Evolutionary conservation across 2,888 invertebrate species (phyloP).

Genomic region (Exocentrus adspersus): DNA sequence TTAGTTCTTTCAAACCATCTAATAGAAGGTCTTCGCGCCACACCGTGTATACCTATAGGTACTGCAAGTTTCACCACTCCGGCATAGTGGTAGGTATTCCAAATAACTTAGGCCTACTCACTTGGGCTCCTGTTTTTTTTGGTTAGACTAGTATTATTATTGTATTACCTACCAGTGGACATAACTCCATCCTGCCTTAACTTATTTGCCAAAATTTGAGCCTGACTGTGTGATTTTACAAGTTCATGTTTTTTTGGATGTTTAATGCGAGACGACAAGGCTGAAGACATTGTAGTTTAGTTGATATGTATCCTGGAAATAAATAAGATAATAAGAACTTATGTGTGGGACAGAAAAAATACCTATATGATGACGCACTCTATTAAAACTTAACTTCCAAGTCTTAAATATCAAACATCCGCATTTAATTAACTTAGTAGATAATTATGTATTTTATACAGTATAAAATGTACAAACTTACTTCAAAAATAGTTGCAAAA

Average conservation of each 20-base stretch:
- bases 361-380: background rate
- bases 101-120: no score
- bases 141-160: no score
- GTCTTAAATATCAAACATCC: no score
- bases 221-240: slow-evolving; percentile 61
- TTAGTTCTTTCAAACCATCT: no score
- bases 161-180: slow-evolving; percentile 56
- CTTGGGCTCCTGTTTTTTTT: no score
- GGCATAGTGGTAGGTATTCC: no score
- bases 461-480: slow-evolving; percentile 5
- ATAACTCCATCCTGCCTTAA: slow-evolving; percentile 62
- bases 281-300: slow-evolving; percentile 59
- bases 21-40: no score
- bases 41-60: no score
- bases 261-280: slow-evolving; percentile 61
- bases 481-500: slow-evolving; percentile 5
- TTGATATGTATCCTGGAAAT: slow-evolving; percentile 1
- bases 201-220: slow-evolving; percentile 62
- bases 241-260: slow-evolving; percentile 61
- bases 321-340: background rate
- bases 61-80: no score
- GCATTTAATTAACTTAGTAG: background rate
- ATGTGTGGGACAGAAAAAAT: background rate
- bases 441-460: background rate
- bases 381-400: background rate